Conservation (phyloP, 2,797 vertebrate species). For the Schizopygopsis pylzovi region DNA sequence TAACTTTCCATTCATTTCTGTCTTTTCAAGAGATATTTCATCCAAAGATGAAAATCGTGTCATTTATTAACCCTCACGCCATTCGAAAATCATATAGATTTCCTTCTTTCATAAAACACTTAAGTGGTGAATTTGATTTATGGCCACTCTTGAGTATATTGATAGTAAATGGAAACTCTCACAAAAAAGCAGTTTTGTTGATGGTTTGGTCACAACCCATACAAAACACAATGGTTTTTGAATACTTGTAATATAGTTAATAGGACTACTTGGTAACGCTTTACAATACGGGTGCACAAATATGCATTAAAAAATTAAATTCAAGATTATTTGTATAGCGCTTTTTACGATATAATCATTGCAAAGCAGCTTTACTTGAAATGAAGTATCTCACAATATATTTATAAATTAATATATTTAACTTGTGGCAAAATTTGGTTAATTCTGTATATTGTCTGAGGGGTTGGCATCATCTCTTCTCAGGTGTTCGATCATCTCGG, state of each 20-base stretch:
- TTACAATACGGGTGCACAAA: too few relatives aligned
- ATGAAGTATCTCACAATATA: too few relatives aligned
- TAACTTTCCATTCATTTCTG: neutral
- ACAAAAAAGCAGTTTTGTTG: neutral
- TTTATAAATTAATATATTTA: too few relatives aligned
- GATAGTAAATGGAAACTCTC: neutral
- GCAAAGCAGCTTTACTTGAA: too few relatives aligned
- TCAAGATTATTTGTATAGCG: too few relatives aligned
- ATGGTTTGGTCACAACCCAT: neutral
- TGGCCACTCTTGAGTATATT: neutral
- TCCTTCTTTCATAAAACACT: neutral
- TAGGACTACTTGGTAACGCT: too few relatives aligned
- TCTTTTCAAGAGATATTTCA: neutral
- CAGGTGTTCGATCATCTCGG: too few relatives aligned
- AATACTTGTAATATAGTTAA: neutral
- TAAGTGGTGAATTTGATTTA: neutral
- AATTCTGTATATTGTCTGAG: too few relatives aligned
- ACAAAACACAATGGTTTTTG: neutral
- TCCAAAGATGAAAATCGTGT: neutral
- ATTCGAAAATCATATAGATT: neutral
- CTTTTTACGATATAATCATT: too few relatives aligned
- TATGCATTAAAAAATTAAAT: too few relatives aligned
- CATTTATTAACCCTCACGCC: neutral
- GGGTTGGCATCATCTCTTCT: too few relatives aligned
- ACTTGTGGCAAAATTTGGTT: too few relatives aligned